Percentiles rank a stretch among this genome's conserved stretches.
Conservation (phyloP, 2,797 vertebrate species). For the Pantherophis vulpinus region DNA sequence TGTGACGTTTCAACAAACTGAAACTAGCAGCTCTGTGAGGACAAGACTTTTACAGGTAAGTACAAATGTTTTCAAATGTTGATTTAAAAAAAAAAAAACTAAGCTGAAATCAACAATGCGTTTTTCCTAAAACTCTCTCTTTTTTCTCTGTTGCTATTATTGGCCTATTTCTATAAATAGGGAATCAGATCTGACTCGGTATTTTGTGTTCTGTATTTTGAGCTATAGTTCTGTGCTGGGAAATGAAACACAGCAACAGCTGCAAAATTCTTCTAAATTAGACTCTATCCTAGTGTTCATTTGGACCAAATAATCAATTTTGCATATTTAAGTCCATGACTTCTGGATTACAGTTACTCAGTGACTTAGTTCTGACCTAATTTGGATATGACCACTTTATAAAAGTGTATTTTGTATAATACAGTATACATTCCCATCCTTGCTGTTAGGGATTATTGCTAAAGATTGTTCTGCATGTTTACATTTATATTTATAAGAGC, state of each 20-base stretch:
- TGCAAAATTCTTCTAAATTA: not conserved
- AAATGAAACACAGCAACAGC: not conserved
- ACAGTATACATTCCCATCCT: not conserved
- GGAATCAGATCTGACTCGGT: not conserved
- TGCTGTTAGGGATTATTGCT: not conserved
- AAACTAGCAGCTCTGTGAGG: conserved; percentile 17
- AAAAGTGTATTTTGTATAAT: no score
- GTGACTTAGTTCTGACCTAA: not conserved
- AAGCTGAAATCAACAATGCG: accelerated
- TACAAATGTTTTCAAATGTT: conserved; percentile 5
- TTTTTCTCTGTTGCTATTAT: not conserved
- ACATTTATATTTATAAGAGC: not conserved
- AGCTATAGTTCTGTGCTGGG: accelerated
- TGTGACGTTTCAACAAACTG: conserved; percentile 4
- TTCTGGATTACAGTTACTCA: not conserved
- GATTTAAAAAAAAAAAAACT: conserved; percentile 44
- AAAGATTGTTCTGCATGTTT: not conserved
- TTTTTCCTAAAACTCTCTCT: accelerated
- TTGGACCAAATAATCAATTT: not conserved
- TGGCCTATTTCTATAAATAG: not conserved
- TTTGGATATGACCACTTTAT: not conserved
- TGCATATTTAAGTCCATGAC: not conserved
- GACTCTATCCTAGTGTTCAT: not conserved
- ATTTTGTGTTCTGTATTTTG: not conserved
- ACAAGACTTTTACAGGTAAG: conserved; percentile 34